Base-by-base conservation (phyloP, 2,888 invertebrate species). In the Hyposoter dolosus region DNA sequence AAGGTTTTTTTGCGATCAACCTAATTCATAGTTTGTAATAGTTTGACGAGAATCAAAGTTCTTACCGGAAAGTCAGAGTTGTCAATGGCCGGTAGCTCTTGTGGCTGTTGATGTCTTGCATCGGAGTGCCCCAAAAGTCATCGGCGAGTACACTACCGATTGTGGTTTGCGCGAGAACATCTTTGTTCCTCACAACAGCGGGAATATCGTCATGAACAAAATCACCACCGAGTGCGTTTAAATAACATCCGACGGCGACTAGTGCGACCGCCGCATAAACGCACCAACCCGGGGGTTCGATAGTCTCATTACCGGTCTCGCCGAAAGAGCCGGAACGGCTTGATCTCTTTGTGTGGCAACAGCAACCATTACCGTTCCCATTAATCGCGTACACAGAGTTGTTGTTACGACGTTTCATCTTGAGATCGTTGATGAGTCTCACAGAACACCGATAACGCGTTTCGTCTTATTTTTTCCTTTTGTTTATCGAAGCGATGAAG, bases 111-210 rank as follows among this genome's bases (percentile, higher is more conserved):
- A 96, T 95, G 92, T 97, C 97, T n/a, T 96, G 95, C 97, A 98
- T 97, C 47, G 97, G 96, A 79, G 96, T 97, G n/a, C 98, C 98
- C 98, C 98, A 98, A 94, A 98, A 98, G 94, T 98, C 98, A 93
- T 98, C 97, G 90, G 95, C 95, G 92, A 97, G 96, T 90, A 97
- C 95, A 90, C 95, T 95, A 87, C 95, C 92, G 90, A 97, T 93
- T 45, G 96, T 94, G 87, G 95, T 96, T 77, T 95, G 95, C 0
- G 97, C 97, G 72, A 96, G 95, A 88, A 98, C 98, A 94, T 98
- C 98, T 91, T 96, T 96, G 94, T 98, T 98, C 88, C 96, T 95
- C 91, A 96, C 96, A 89, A 98, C 96, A 50, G 98, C 98, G 83
- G 97, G 97, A 89, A 98, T 96, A 93, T 98, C 98, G 93, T 98